Percentiles rank a stretch among this genome's conserved stretches.
Conservation (phyloP, 2,797 vertebrate species). For the Hoplostethus atlanticus region DNA sequence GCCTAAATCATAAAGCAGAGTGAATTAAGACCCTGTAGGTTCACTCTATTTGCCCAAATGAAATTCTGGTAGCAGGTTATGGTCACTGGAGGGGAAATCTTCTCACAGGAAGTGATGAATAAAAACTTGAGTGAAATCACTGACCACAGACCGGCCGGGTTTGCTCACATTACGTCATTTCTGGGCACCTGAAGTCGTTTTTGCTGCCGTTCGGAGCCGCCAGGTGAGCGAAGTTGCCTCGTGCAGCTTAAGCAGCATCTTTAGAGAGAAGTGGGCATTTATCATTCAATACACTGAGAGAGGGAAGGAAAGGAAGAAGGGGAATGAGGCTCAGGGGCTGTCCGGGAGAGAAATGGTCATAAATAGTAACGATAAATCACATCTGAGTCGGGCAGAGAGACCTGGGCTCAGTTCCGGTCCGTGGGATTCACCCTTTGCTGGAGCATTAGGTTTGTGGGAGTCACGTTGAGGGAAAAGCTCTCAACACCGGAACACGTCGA, state of each 20-base stretch:
- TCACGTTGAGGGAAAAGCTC: neutral
- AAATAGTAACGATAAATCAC: constrained; percentile 49
- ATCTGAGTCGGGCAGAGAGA: constrained; percentile 30
- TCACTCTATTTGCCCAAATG: no score
- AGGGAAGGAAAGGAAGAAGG: neutral
- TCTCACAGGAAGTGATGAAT: no score
- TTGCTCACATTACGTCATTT: no score
- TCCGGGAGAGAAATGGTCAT: constrained; percentile 32
- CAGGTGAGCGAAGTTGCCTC: no score
- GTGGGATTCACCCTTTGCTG: constrained; percentile 28
- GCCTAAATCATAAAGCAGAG: no score
- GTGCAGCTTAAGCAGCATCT: neutral
- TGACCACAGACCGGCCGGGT: no score
- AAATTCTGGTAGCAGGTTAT: no score
- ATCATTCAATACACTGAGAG: constrained; percentile 7
- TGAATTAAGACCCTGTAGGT: no score
- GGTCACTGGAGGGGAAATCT: no score
- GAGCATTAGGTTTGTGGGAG: neutral
- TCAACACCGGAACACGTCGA: constrained; percentile 2
- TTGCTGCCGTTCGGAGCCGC: no score
- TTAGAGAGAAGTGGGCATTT: constrained; percentile 17
- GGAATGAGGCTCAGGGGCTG: constrained; percentile 21
- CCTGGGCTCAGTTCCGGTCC: constrained; percentile 38
- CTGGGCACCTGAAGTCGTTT: no score
- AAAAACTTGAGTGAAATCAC: no score